These are phyloP conservation scores for Eleutherodactylus coqui DNA, from an alignment of 2,797 vertebrate species.

Conservation along the genomic window DNA sequence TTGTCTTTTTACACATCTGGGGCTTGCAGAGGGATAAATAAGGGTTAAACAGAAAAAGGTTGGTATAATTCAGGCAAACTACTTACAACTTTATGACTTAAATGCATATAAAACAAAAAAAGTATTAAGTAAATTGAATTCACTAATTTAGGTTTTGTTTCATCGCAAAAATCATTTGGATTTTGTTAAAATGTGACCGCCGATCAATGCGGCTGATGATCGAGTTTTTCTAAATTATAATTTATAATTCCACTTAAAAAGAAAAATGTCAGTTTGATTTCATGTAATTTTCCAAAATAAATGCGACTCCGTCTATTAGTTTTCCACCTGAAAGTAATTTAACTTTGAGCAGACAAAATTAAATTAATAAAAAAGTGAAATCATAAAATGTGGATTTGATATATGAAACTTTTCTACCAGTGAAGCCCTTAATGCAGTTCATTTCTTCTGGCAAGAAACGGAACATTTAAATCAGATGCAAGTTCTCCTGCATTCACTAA, in stretches of 20 bases:
- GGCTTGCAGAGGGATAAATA: no score
- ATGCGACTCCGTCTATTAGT: slow-evolving; percentile 7
- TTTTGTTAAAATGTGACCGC: neutral
- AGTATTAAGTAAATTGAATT: neutral
- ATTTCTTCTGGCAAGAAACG: slow-evolving; percentile 36
- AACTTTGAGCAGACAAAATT: slow-evolving; percentile 49
- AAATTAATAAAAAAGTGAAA: slow-evolving; percentile 48
- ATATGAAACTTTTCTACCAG: slow-evolving; percentile 43
- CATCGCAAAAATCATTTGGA: neutral
- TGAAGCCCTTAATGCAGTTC: slow-evolving; percentile 28
- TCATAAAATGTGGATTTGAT: slow-evolving; percentile 43
- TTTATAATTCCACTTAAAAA: neutral
- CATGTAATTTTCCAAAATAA: slow-evolving; percentile 30
- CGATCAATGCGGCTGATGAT: no score
- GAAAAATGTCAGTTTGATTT: slow-evolving; percentile 4
- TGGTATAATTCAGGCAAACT: no score
- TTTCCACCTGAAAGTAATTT: slow-evolving; percentile 35
- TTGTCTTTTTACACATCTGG: no score
- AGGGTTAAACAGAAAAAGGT: no score
- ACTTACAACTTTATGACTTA: no score
- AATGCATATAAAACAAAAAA: no score
- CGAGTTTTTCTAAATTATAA: neutral
- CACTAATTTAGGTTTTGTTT: neutral
- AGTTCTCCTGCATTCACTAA: neutral
- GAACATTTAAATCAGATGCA: slow-evolving; percentile 29